Base-by-base conservation (phyloP, 2,113 vertebrate species). In the Pagrus major region DNA sequence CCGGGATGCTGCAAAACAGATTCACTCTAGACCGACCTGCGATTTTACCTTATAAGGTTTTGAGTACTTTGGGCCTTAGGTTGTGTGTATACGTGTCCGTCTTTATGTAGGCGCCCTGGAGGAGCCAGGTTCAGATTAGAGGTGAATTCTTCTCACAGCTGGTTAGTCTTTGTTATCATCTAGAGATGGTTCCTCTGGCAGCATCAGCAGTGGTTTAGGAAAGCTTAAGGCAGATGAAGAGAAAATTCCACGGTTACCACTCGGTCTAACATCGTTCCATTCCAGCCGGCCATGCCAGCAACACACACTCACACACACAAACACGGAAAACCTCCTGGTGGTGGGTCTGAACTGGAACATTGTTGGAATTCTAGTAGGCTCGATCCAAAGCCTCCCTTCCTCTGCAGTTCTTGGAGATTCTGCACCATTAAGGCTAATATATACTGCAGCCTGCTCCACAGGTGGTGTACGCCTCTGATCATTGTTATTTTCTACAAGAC, bases 31-130 rank as follows among this genome's bases (percentile, higher is more conserved):
- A 78, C 59, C 52, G 51, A 89, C 86, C 76, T 92, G 86, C 29
- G 1, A 75, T 86, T 88, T 88, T 84, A 83, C 89, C 87, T 82
- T 92, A 91, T 92, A 88, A 86, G 86, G 91, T 67, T 83, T 86
- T 67, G 29, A 81, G 52, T 42, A 51, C 66, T 69, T 86, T 58
- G 29, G 56, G 59, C 14, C 21, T 83, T 68, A 86, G 51, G 66
- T 87, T 72, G 58, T 68, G 71, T 71, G 71, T 66, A 49, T 59
- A 83, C 58, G 77, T 83, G 86, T 67, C 56, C 27, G 65, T 52
- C n/a, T 71, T 64, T 6, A 29, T 44, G 60, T 82, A 80, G 77
- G 79, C 21, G 23, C 49, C 27, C 41, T 47, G 47, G 3, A n/a
- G 9, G 33, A 76, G 41, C 46, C 41, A 16, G 16, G 59, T 76